A percentile compares a stretch with the other conserved stretches of the same genome.
phyloP scores from a whole-genome alignment of 2,888 invertebrate genomes.

The Liposcelis brunnea region DNA sequence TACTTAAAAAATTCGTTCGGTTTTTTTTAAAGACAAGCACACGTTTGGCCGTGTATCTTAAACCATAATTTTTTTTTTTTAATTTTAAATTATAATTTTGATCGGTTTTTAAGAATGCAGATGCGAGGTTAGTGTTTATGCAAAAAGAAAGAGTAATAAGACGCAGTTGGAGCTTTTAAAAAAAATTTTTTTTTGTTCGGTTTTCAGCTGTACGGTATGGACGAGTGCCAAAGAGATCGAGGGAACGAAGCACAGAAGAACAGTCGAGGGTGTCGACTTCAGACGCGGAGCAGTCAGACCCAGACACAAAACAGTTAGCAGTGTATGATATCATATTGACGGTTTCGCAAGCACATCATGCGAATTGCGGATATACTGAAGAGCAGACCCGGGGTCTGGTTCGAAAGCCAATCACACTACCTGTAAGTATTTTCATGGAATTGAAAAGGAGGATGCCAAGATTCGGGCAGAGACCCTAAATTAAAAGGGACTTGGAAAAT shows the following conservation, averaged over 20 bases:
- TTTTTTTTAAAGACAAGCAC: too few species aligned
- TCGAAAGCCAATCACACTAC: constrained; percentile 48
- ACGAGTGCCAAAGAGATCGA: constrained; percentile 81
- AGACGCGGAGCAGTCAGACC: constrained; percentile 22
- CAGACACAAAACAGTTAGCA: constrained; percentile 38
- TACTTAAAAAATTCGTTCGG: too few species aligned
- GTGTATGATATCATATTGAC: constrained; percentile 64
- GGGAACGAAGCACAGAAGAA: constrained; percentile 53
- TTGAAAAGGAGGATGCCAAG: neutral
- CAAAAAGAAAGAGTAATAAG: too few species aligned
- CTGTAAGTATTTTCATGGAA: constrained; percentile 26
- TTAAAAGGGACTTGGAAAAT: too few species aligned
- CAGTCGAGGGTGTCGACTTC: constrained; percentile 17
- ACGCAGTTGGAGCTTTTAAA: neutral
- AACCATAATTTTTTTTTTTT: too few species aligned
- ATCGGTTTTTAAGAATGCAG: too few species aligned
- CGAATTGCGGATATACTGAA: constrained; percentile 76
- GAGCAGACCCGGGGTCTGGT: constrained; percentile 56
- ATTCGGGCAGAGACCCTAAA: too few species aligned
- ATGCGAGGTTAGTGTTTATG: too few species aligned
- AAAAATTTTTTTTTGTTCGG: constrained; percentile 12
- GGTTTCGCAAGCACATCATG: constrained; percentile 69
- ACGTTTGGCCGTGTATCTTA: too few species aligned
- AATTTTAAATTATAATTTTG: too few species aligned
- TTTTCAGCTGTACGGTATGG: constrained; percentile 85